Percentiles rank a stretch among this genome's conserved stretches.
Evolutionary conservation across 2,797 vertebrate genomes (phyloP).

Genomic region (Silurus lanzhouensis): DNA sequence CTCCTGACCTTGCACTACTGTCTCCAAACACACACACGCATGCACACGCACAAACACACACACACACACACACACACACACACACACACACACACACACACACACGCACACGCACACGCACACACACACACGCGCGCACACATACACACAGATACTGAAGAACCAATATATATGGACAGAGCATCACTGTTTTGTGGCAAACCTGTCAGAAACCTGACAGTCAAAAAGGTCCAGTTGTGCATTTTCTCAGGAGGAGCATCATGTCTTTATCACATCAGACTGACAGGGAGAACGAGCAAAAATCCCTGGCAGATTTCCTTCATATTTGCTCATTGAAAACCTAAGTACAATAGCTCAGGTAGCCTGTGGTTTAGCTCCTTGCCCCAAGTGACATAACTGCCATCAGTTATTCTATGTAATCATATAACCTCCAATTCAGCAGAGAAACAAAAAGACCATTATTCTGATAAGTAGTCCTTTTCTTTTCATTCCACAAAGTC

Average conservation of each 20-base stretch:
- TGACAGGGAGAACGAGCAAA: constrained; percentile 53
- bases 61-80: not conserved
- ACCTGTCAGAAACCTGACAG: constrained; percentile 54
- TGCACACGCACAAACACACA: no score
- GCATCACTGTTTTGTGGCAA: constrained; percentile 36
- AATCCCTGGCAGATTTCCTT: constrained; percentile 35
- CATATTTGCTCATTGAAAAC: constrained; percentile 4
- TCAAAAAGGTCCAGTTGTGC: constrained; percentile 45
- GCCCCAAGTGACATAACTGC: not conserved
- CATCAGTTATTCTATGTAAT: constrained; percentile 8
- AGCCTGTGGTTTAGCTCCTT: not conserved
- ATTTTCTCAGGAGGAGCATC: constrained; percentile 50
- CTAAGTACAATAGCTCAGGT: not conserved
- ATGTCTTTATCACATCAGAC: constrained; percentile 48
- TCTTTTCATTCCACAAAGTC: not conserved
- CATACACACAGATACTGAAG: constrained; percentile 5
- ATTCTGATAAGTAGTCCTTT: constrained; percentile 7
- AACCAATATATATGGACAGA: constrained; percentile 42
- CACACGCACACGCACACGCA: no score
- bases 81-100: not conserved
- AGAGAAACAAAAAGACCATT: constrained; percentile 2
- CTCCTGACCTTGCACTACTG: constrained; percentile 33
- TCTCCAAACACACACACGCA: not conserved
- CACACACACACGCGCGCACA: not conserved
- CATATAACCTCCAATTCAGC: not conserved